Conservation (phyloP, 1,140 invertebrate genomes). For the Panagrolaimus sp. region DNA sequence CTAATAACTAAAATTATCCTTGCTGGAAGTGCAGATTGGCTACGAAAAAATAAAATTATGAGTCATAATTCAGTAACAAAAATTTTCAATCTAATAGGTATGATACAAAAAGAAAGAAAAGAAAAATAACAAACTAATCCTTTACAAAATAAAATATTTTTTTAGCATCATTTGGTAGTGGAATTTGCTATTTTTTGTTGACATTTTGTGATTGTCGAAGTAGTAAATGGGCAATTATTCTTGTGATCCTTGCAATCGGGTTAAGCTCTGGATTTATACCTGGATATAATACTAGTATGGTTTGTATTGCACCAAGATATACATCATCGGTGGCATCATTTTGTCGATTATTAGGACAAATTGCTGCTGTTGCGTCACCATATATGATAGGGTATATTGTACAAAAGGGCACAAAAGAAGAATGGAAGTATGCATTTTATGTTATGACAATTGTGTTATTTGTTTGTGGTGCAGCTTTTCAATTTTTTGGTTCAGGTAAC, state of each 20-base stretch:
- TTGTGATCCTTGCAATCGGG: slow-evolving; percentile 50
- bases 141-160: not conserved
- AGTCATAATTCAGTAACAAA: slow-evolving; percentile 43
- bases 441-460: slow-evolving; percentile 42
- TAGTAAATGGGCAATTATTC: slow-evolving; percentile 32
- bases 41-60: slow-evolving; percentile 27
- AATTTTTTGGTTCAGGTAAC: slow-evolving; percentile 41
- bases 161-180: slow-evolving; percentile 53
- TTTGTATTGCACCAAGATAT: slow-evolving; percentile 54
- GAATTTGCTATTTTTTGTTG: slow-evolving; percentile 44
- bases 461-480: slow-evolving; percentile 42
- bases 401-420: slow-evolving; percentile 31
- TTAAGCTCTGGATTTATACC: slow-evolving; percentile 55
- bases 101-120: slow-evolving; percentile 13
- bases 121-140: not conserved
- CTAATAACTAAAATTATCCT: slow-evolving; percentile 56
- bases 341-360: slow-evolving; percentile 50
- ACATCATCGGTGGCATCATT: slow-evolving; percentile 55
- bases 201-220: slow-evolving; percentile 48
- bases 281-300: slow-evolving; percentile 57
- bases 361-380: slow-evolving; percentile 50
- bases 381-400: slow-evolving; percentile 48
- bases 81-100: slow-evolving; percentile 52
- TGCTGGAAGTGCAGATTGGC: slow-evolving; percentile 48
- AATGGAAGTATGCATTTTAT: slow-evolving; percentile 44